Evolutionary conservation across 1,140 invertebrate genomes (phyloP).

Genomic region (Arctopsyche grandis): DNA sequence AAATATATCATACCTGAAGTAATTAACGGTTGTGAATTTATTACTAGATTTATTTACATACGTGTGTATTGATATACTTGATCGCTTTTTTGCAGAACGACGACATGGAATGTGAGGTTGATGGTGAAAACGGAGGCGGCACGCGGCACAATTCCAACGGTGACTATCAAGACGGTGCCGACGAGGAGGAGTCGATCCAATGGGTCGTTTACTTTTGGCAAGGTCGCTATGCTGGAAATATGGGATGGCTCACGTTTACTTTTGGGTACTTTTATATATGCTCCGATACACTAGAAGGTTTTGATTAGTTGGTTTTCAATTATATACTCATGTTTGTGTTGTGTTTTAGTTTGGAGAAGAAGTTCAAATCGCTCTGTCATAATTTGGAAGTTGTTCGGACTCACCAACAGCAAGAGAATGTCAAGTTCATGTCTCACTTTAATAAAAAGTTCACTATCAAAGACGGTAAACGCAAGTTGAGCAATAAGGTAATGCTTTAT

Average conservation of each 20-base stretch:
- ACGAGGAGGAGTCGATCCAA: slow-evolving; percentile 88
- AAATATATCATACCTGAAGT: slow-evolving; percentile 87
- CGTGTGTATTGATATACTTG: background rate
- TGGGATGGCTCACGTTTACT: slow-evolving; percentile 99
- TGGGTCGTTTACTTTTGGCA: slow-evolving; percentile 99
- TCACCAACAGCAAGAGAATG: slow-evolving; percentile 99
- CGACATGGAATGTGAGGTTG: slow-evolving; percentile 57
- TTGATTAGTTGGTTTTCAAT: background rate
- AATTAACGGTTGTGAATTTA: slow-evolving; percentile 20
- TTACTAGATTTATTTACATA: too few relatives aligned
- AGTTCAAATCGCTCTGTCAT: slow-evolving; percentile 95
- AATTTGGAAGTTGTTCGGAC: slow-evolving; percentile 96
- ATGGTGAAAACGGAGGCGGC: slow-evolving; percentile 56
- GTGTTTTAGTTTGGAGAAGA: slow-evolving; percentile 86
- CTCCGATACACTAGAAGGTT: too few relatives aligned
- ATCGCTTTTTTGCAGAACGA: slow-evolving; percentile 52
- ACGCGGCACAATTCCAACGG: slow-evolving; percentile 20
- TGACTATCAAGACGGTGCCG: slow-evolving; percentile 20
- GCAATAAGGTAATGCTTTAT: slow-evolving; percentile 60
- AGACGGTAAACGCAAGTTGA: slow-evolving; percentile 83
- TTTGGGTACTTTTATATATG: too few relatives aligned
- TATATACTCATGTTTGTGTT: background rate
- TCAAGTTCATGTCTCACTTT: slow-evolving; percentile 99
- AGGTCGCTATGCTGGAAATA: slow-evolving; percentile 95
- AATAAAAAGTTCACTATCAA: slow-evolving; percentile 95